A percentile compares a stretch with the other conserved stretches of the same genome.
Conservation (phyloP, 2,113 vertebrate genomes). For the Siniperca chuatsi region DNA sequence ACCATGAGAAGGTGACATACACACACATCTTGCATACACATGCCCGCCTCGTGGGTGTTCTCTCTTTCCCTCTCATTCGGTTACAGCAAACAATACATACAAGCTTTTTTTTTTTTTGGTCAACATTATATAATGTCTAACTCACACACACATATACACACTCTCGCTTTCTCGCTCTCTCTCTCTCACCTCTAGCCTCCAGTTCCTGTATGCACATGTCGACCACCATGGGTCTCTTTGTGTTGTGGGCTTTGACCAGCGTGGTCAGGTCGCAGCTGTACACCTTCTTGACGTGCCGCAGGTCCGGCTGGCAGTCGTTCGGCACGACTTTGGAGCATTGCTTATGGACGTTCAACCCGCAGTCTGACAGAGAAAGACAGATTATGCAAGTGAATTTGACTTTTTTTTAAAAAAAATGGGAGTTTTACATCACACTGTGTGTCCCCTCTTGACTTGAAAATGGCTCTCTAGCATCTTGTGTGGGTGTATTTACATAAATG, state of each 20-base stretch:
- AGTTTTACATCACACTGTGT: neutral
- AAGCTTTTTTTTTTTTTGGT: slow-evolving; percentile 7
- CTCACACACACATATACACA: neutral
- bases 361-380: slow-evolving; percentile 84
- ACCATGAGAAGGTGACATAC: neutral
- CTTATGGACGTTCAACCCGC: slow-evolving; percentile 98
- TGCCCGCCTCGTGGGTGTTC: slow-evolving; percentile 23
- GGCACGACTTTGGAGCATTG: slow-evolving; percentile 99
- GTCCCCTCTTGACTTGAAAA: neutral
- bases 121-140: slow-evolving; percentile 50
- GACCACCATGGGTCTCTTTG: slow-evolving; percentile 97
- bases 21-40: neutral
- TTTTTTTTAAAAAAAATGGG: too few species aligned
- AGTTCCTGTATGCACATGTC: slow-evolving; percentile 99
- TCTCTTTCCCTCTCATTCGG: neutral
- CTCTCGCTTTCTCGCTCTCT: neutral
- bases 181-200: slow-evolving; percentile 92
- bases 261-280: slow-evolving; percentile 99
- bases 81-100: slow-evolving; percentile 25
- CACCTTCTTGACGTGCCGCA: slow-evolving; percentile 86
- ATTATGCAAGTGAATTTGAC: neutral
- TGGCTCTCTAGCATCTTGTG: neutral
- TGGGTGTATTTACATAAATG: neutral
- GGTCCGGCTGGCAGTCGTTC: slow-evolving; percentile 98
- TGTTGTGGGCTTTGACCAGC: slow-evolving; percentile 96